These are phyloP conservation scores for Drosophila sp. DNA, from an alignment of 1,140 invertebrate species.

Conservation along the genomic window DNA sequence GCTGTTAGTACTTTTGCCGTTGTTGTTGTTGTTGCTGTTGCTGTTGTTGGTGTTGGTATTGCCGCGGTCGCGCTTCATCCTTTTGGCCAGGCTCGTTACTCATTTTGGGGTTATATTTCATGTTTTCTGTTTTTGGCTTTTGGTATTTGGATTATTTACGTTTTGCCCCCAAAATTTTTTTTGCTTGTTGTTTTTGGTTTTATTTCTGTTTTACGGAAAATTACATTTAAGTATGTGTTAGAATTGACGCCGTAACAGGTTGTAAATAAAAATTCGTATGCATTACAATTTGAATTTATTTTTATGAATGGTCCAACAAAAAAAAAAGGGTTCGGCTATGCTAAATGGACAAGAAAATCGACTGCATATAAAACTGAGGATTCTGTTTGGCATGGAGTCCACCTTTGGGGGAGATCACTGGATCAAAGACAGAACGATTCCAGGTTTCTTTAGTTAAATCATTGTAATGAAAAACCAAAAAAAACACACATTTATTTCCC, in stretches of 20 bases:
- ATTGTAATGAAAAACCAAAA: not conserved
- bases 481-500: conserved; percentile 9
- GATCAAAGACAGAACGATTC: no score
- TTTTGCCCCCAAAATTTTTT: not conserved
- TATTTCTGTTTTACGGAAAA: conserved; percentile 61
- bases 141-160: conserved; percentile 37
- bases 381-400: not conserved
- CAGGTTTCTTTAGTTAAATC: no score
- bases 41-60: conserved; percentile 38
- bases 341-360: conserved; percentile 2
- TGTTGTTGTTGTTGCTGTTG: not conserved
- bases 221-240: conserved; percentile 81
- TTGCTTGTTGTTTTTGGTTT: not conserved
- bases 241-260: conserved; percentile 77
- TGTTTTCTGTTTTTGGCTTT: conserved; percentile 54
- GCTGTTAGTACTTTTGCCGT: not conserved
- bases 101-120: conserved; percentile 58
- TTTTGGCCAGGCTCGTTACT: conserved; percentile 58
- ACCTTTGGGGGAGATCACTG: no score
- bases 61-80: conserved; percentile 64
- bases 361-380: not conserved
- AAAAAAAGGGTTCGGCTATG: not conserved
- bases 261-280: conserved; percentile 66
- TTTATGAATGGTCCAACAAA: not conserved
- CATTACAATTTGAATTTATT: conserved; percentile 53